Conservation (phyloP, 1,140 invertebrate species). For the Macrotrachela quadricornifera region DNA sequence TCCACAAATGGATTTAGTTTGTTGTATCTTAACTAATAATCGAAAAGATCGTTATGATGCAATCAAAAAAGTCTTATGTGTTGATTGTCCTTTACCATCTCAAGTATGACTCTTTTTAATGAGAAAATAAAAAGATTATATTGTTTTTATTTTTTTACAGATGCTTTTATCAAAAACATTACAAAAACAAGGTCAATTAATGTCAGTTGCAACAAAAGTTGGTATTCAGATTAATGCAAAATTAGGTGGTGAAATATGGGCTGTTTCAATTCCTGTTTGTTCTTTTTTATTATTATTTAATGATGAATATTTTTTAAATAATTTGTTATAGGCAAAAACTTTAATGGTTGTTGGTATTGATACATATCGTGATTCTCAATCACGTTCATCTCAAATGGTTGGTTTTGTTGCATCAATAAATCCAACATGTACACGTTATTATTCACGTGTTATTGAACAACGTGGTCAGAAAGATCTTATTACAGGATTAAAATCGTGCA, state of each 20-base stretch:
- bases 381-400: conserved; percentile 23
- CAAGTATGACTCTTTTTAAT: not conserved
- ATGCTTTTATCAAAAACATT: too few relatives aligned
- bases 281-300: not conserved
- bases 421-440: conserved; percentile 45
- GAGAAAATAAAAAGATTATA: too few relatives aligned
- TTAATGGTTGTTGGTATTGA: conserved; percentile 7
- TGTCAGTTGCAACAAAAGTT: conserved; percentile 59
- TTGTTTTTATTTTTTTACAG: not conserved
- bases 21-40: conserved; percentile 1
- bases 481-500: conserved; percentile 43
- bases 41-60: conserved; percentile 1
- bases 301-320: not conserved
- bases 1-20: not conserved
- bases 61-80: conserved; percentile 1
- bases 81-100: conserved; percentile 1
- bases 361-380: conserved; percentile 1
- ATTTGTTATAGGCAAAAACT: not conserved
- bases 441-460: conserved; percentile 47
- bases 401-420: conserved; percentile 65
- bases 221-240: conserved; percentile 84
- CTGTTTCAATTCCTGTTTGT: conserved; percentile 45
- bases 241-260: conserved; percentile 72
- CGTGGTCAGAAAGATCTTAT: conserved; percentile 48
- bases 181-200: not conserved